phyloP scores from a whole-genome alignment of 2,888 invertebrate species.

The Ophion ellenae region DNA sequence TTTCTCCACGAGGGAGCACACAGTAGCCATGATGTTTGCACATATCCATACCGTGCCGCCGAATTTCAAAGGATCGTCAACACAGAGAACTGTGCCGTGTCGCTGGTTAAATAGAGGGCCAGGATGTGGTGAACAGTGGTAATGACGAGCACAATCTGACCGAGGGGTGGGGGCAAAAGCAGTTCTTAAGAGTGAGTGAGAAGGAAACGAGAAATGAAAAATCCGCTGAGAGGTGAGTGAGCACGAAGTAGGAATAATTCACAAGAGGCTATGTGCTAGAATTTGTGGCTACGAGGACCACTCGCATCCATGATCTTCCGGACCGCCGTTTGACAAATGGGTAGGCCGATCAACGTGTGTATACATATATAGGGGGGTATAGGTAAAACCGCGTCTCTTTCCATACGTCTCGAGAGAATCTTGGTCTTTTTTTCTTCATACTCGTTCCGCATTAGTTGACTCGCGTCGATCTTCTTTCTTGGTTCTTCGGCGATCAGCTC shows the following conservation, averaged over 20 bases:
- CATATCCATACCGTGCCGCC: background rate
- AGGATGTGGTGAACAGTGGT: constrained; percentile 32
- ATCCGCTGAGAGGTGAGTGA: constrained; percentile 47
- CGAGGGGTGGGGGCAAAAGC: background rate
- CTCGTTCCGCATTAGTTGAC: constrained; percentile 8
- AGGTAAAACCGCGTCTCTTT: background rate
- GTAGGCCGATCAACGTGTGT: constrained; percentile 56
- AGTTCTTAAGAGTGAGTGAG: background rate
- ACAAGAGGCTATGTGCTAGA: constrained; percentile 42
- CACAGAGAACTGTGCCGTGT: constrained; percentile 35
- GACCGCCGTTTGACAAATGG: constrained; percentile 68
- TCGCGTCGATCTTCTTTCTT: constrained; percentile 3
- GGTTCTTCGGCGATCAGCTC: constrained; percentile 2
- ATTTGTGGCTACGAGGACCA: constrained; percentile 12
- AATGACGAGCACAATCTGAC: constrained; percentile 20
- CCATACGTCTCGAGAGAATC: constrained; percentile 5
- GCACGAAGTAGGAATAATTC: constrained; percentile 54
- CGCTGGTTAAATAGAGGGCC: constrained; percentile 54
- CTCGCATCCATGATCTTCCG: constrained; percentile 37
- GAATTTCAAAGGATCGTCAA: constrained; percentile 35
- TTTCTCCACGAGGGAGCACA: background rate
- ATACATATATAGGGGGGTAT: constrained; percentile 52
- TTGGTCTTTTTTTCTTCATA: background rate
- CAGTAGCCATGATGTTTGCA: constrained; percentile 9
- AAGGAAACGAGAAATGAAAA: constrained; percentile 45